Evolutionary conservation across 2,113 vertebrate species (phyloP).

Genomic region (Isichthys henryi): DNA sequence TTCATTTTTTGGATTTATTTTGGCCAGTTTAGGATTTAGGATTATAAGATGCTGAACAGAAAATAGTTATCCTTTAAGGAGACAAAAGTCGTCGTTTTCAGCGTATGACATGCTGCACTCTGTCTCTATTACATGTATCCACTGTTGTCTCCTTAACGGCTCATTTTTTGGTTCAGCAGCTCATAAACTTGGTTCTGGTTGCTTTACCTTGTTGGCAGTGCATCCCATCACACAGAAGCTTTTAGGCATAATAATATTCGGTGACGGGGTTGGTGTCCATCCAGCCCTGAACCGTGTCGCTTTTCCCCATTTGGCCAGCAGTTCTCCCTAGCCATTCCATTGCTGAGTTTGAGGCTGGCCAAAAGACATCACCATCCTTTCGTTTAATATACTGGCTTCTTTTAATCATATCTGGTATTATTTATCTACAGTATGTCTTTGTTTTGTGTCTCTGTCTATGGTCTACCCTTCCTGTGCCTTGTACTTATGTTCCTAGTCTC

Average conservation of each 20-base stretch:
- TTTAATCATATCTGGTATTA: no score
- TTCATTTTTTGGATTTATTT: neutral
- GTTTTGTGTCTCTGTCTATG: neutral
- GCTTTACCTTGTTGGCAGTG: neutral
- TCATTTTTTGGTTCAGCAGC: neutral
- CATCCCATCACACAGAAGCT: neutral
- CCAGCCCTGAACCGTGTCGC: neutral
- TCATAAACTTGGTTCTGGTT: neutral
- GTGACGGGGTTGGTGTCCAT: neutral
- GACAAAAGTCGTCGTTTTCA: neutral
- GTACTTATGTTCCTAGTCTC: neutral
- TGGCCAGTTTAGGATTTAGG: no score
- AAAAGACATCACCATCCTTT: no score
- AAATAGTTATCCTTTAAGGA: neutral
- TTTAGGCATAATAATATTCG: neutral
- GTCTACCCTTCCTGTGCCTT: neutral
- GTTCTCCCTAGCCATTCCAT: neutral
- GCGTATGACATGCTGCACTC: neutral
- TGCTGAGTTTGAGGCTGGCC: neutral
- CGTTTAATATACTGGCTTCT: no score
- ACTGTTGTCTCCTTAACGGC: neutral
- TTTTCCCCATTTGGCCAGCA: neutral
- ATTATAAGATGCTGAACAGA: neutral
- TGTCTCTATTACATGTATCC: neutral
- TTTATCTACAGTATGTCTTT: no score